These are phyloP conservation scores for Neodiprion pinetum DNA, from an alignment of 1,140 invertebrate genomes.

Conservation along the genomic window DNA sequence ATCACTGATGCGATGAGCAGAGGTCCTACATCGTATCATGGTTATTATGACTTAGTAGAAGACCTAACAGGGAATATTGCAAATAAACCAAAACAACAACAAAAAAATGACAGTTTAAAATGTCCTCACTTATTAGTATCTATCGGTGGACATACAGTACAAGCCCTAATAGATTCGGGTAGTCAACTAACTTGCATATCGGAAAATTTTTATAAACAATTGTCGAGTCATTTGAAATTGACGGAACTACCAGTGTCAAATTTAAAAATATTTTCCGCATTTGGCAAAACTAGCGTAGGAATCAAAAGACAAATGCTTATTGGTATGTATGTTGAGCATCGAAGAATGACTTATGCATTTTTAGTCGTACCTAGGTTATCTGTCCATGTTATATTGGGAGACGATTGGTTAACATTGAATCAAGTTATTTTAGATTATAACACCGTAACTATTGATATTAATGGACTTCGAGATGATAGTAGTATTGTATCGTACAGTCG, in stretches of 20 bases:
- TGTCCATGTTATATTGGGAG: slow-evolving; percentile 14
- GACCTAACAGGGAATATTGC: slow-evolving; percentile 15
- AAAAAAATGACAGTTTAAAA: background rate
- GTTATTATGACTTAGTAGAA: slow-evolving; percentile 8
- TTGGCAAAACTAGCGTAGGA: slow-evolving; percentile 13
- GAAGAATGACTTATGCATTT: background rate
- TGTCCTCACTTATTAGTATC: slow-evolving; percentile 9
- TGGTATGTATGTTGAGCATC: background rate
- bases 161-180: slow-evolving; percentile 21
- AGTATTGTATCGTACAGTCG: background rate
- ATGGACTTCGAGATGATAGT: background rate
- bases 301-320: slow-evolving; percentile 22
- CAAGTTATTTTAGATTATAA: slow-evolving; percentile 14
- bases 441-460: slow-evolving; percentile 8
- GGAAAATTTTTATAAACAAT: slow-evolving; percentile 14
- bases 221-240: slow-evolving; percentile 11
- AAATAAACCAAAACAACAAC: background rate
- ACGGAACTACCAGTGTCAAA: slow-evolving; percentile 21
- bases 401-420: slow-evolving; percentile 16
- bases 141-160: background rate
- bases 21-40: slow-evolving; percentile 10
- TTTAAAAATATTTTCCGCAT: slow-evolving; percentile 14
- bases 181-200: slow-evolving; percentile 19
- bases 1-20: slow-evolving; percentile 11
- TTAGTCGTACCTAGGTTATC: slow-evolving; percentile 13